Base-by-base conservation (phyloP, 2,888 invertebrate genomes). In the Julus scandinavius region DNA sequence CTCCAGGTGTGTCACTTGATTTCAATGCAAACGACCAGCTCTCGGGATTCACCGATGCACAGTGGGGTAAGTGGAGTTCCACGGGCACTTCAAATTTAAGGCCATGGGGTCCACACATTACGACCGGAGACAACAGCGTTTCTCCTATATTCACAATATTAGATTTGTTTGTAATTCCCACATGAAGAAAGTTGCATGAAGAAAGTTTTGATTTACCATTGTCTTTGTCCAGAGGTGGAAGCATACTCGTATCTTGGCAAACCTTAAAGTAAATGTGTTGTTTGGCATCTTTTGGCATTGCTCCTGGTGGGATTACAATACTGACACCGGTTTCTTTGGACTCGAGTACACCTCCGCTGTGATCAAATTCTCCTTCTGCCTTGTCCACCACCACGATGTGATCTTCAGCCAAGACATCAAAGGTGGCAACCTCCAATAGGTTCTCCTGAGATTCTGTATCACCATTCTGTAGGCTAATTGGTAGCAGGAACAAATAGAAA, bases 101-200 rank as follows among this genome's bases (percentile, higher is more conserved):
- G 90, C 98, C 94, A 93, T 97, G 97, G 41, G 98, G 98, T 89
- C 98, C 98, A 93, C 98, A 98, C 96, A 98, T 97, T 91, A 98
- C 98, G 91, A 98, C 94, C 89, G 98, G 98, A 91, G 97, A 97
- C 91, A 98, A 94, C 94, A 98, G 95, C 90, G 97, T 96, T 94
- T 98, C 98, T 95, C 98, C 97, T 97, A 92, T 11, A 92, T 29
- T 29, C 91, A 90, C 89, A 90, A 45, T 72, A 88, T 20, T 40
- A 88, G 29, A 45, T 45, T 45, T 45, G 45, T 45, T 45, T 7
- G 45, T 20, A 80, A 80, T 7, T 80, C 7, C 3, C 29, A 29
- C 29, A 29, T 17, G 15, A 5, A 15, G 11, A 29, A 85, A 63
- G 54, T 54, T 11, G n/a, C n/a, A n/a, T 17, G 15, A 5, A 15